These are phyloP conservation scores for Thamnophis elegans DNA, from an alignment of 2,797 vertebrate species.

Conservation along the genomic window DNA sequence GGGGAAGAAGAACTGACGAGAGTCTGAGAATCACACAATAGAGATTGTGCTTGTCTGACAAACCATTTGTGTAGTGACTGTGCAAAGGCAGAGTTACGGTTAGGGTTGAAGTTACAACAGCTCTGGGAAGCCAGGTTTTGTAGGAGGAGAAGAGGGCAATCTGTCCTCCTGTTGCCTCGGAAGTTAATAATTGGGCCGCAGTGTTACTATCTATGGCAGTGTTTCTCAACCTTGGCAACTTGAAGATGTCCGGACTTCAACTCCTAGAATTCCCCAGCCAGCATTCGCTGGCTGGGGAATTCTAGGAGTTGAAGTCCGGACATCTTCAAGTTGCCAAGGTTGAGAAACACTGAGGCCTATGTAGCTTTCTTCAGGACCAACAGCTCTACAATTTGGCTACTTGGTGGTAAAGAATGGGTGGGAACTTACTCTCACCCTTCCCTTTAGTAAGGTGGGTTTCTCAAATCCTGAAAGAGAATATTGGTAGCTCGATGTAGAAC, in stretches of 20 bases:
- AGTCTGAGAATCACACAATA: not conserved
- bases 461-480: not conserved
- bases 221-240: too few relatives aligned
- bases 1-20: not conserved
- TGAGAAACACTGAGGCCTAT: too few relatives aligned
- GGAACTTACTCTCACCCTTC: too few relatives aligned
- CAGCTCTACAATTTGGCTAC: not conserved
- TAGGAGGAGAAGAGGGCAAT: not conserved
- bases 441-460: not conserved
- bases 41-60: not conserved
- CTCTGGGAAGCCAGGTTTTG: not conserved
- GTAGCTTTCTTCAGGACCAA: not conserved
- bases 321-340: too few relatives aligned
- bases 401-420: not conserved
- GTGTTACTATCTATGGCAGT: rapidly evolving
- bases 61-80: not conserved
- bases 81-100: not conserved
- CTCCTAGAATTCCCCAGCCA: too few relatives aligned
- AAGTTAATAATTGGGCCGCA: not conserved
- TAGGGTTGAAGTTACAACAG: not conserved
- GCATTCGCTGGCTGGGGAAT: too few relatives aligned
- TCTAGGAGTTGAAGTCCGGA: too few relatives aligned
- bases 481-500: not conserved
- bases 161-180: not conserved
- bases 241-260: too few relatives aligned